These are phyloP conservation scores for Toxotes jaculatrix DNA, from an alignment of 2,113 vertebrate species.

Conservation along the genomic window DNA sequence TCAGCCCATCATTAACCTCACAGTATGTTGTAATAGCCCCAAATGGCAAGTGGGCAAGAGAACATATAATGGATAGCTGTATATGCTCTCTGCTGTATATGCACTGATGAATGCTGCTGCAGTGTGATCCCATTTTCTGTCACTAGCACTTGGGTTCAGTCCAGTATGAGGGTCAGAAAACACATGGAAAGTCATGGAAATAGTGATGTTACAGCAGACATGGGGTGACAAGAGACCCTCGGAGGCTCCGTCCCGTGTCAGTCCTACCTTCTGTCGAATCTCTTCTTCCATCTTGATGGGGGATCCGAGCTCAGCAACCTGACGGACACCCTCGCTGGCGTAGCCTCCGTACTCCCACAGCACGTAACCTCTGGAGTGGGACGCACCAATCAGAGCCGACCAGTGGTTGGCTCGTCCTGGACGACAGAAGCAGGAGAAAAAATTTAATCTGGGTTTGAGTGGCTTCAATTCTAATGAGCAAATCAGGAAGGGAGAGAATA, in stretches of 20 bases:
- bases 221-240: not conserved
- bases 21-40: conserved; percentile 44
- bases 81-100: not conserved
- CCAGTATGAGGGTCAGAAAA: not conserved
- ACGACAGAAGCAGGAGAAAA: not conserved
- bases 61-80: conserved; percentile 23
- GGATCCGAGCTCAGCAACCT: conserved; percentile 95
- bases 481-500: not conserved
- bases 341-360: conserved; percentile 97
- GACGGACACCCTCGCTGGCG: conserved; percentile 94
- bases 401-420: conserved; percentile 96
- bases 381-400: conserved; percentile 97
- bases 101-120: not conserved
- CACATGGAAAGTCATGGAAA: not conserved
- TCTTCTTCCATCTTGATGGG: conserved; percentile 99
- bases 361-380: conserved; percentile 93
- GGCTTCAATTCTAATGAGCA: not conserved
- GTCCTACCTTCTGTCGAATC: conserved; percentile 94
- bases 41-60: conserved; percentile 19
- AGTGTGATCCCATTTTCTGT: not conserved
- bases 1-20: conserved; percentile 62
- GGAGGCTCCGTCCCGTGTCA: not conserved
- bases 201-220: not conserved
- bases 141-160: not conserved
- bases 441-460: not conserved